Evolutionary conservation across 2,888 invertebrate genomes (phyloP).

Genomic region (Diogma glabrata): DNA sequence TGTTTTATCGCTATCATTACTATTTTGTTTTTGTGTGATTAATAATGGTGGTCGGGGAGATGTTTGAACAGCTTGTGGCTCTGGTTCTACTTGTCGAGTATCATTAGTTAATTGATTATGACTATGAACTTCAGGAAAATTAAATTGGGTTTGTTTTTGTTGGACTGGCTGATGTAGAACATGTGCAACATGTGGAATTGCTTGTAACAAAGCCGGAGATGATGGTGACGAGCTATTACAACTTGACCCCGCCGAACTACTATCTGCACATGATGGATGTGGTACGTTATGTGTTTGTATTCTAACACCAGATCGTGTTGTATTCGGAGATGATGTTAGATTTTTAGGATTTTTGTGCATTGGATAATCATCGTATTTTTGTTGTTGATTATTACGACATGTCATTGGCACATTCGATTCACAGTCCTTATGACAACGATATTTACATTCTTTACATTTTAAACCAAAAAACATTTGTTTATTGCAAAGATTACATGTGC

Average conservation of each 20-base stretch:
- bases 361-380: conserved; percentile 1
- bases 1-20: conserved; percentile 57
- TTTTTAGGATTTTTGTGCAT: conserved; percentile 4
- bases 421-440: conserved; percentile 63
- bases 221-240: conserved; percentile 95
- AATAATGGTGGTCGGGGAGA: conserved; percentile 25
- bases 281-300: conserved; percentile 5
- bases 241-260: conserved; percentile 88
- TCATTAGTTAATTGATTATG: conserved; percentile 21
- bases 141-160: conserved; percentile 28
- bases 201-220: conserved; percentile 63
- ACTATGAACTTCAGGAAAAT: conserved; percentile 34
- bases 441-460: conserved; percentile 93
- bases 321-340: not conserved
- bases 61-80: conserved; percentile 5
- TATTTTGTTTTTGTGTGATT: conserved; percentile 40
- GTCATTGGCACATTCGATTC: conserved; percentile 85
- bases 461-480: conserved; percentile 79
- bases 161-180: conserved; percentile 26
- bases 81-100: conserved; percentile 42
- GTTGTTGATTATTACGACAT: conserved; percentile 53
- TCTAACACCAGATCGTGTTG: conserved; percentile 15
- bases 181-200: conserved; percentile 39
- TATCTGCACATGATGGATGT: too few relatives aligned
- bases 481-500: conserved; percentile 81